phyloP scores from a whole-genome alignment of 2,113 vertebrate genomes.

The Sinocyclocheilus anophthalmus region DNA sequence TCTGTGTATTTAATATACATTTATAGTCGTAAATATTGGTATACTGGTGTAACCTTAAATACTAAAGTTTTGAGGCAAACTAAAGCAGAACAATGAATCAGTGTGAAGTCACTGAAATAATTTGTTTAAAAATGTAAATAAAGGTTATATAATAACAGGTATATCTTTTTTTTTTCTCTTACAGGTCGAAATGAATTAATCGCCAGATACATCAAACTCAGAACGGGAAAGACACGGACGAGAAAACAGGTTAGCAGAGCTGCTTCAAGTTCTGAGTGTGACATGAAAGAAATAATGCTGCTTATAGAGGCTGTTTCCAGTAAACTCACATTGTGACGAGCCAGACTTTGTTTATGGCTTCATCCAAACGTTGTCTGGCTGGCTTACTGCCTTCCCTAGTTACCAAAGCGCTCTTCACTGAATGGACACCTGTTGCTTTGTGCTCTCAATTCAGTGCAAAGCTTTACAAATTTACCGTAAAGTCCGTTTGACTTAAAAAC shows the following conservation, averaged over 20 bases:
- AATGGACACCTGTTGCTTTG: conserved; percentile 42
- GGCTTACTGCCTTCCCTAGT: conserved; percentile 16
- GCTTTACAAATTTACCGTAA: neutral
- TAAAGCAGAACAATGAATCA: neutral
- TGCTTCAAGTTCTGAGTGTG: neutral
- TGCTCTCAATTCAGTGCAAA: neutral
- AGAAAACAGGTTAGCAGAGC: conserved; percentile 92
- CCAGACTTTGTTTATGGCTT: conserved; percentile 1
- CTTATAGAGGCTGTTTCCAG: neutral
- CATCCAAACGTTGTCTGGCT: conserved; percentile 18
- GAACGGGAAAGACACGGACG: conserved; percentile 98
- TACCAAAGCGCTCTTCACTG: neutral
- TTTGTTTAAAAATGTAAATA: neutral
- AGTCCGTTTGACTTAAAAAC: conserved; percentile 4
- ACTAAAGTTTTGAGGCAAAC: neutral
- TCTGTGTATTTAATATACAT: neutral
- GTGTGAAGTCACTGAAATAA: neutral
- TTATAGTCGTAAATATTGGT: neutral
- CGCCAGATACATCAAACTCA: conserved; percentile 99
- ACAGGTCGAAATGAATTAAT: conserved; percentile 98
- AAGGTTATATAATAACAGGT: neutral
- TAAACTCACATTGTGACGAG: neutral
- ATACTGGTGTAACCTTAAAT: neutral
- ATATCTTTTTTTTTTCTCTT: conserved; percentile 29
- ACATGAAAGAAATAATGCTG: neutral